Base-by-base conservation (phyloP, 2,113 vertebrate species). In the Clinocottus analis region DNA sequence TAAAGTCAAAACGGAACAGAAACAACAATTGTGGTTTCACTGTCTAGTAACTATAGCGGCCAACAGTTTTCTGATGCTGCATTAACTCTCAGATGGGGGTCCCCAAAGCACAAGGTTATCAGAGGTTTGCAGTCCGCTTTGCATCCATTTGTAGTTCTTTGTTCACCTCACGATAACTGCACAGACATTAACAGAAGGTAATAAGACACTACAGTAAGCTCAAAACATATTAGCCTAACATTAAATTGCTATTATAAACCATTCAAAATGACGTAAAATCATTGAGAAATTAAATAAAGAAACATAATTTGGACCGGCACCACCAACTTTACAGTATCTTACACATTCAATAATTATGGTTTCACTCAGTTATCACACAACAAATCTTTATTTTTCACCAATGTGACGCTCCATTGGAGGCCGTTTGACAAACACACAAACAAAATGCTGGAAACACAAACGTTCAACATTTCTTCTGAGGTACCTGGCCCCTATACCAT, bases 311-410 rank as follows among this genome's bases (percentile, higher is more conserved):
- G 14, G 41, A 43, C 7, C 21, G 12, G 29, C 0, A 25, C 6
- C 33, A 43, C 27, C 35, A 4, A 29, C 31, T 37, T 35, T 11
- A 39, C 53, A n/a, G 60, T 12, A 14, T 5, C 4, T 56, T 17
- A 49, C 35, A 41, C 25, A 59, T 25, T n/a, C 3, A 73, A 17
- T 58, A 43, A 77, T 56, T 1, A 47, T 13, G 25, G 49, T 25
- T 1, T 16, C 37, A 37, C 19, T 62, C 45, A 0, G 59, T 67
- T 80, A 33, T 47, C 78, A 76, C 78, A 90, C 85, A 83, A 85
- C 59, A 71, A 65, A 76, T 86, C 80, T 93, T 94, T 92, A 93
- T 90, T 82, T 72, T 73, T 85, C 78, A 87, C 55, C 55, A 72
- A 74, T 85, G 29, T 41, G 79, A 86, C 90, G 82, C 89, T 89